Base-by-base conservation (phyloP, 1,140 invertebrate genomes). In the Acromyrmex echinatior region DNA sequence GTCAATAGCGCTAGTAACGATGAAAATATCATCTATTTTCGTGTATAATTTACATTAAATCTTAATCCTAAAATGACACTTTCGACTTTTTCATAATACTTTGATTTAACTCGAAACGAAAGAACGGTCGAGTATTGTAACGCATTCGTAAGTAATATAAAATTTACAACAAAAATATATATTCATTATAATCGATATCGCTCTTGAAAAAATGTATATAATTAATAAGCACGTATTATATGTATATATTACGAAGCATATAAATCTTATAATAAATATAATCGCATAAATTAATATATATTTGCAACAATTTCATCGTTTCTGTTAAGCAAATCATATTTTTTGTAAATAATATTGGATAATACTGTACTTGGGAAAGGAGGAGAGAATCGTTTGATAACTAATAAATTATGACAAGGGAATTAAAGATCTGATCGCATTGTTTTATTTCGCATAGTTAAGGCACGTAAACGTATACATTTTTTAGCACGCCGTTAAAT, bases 251-350 rank as follows among this genome's bases (percentile, higher is more conserved):
- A 49, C 5, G 12, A 35, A 39, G n/a, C 18, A n/a, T 18, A 21
- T 39, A 25, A 0, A 45, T 10, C 39, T 70, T 80, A 53, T 87
- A 51, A 71, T 79, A 60, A 87, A 88, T 58, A 62, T 18, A 78
- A 63, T 76, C 12, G 21, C 56, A n/a, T 56, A 86, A 39, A 18
- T 80, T 35, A 58, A 70, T 28, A 0, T 63, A n/a, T 12, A 65
- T 80, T 68, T 18, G 45, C 70, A 89, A 90, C 58, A 78, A 65
- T 65, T 71, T 78, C 4, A 18, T 86, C 21, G 21, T n/a, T 63
- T 86, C n/a, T 39, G 2, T 62, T 58, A 86, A 78, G 65, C 60
- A 56, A 21, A 62, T 58, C 10, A 58, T 21, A 56, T 35, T n/a
- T 31, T 25, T 60, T 51, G 14, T 45, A 68, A 9, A 71, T 86